Evolutionary conservation across 2,888 invertebrate genomes (phyloP), one percentile per base, ranked within the genome.

Genomic region (Eudasyphora cyanicolor): DNA sequence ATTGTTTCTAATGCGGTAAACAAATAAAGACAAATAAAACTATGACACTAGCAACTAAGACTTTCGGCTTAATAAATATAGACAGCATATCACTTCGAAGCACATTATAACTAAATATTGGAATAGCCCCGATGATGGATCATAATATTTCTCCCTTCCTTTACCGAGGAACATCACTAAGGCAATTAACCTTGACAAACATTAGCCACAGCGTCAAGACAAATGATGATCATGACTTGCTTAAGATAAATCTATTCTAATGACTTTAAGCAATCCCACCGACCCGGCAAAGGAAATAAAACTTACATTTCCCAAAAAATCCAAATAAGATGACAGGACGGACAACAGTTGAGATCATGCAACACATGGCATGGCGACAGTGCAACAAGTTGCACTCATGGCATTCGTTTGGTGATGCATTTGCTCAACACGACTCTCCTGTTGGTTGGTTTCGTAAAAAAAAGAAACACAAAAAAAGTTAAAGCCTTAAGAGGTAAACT

Each of bases 221-320:
- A 84, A 78, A 73, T 84, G 84, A 81, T 84, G 80, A 84, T 78
- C 84, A 78, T 51, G 60, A 29, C 60, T 67, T 67, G 24, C 64
- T 67, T 27, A 49, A 78, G 80, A 84, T 81, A 73, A 78, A 84
- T 54, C 49, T 45, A 64, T 80, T 80, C 80, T 84, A 81, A 81
- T 78, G 84, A 69, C 71, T 81, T 84, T 71, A 71, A 81, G 77
- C 70, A 70, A 62, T 77, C 42, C 19, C n/a, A 29, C 27, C 24
- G 27, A 21, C 45, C 10, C 7, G 24, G 2, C 1, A 6, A 21
- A 35, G 38, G 35, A 64, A 29, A 32, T 38, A 35, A 17, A 64
- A 17, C 35, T 2, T 35, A 32, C 35, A 2, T 67, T 67, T 38
- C 67, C 17, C 27, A n/a, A n/a, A 19, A 60, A n/a, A 29, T 29